Conservation (phyloP, 2,888 invertebrate genomes). For the Perizoma affinitatum region DNA sequence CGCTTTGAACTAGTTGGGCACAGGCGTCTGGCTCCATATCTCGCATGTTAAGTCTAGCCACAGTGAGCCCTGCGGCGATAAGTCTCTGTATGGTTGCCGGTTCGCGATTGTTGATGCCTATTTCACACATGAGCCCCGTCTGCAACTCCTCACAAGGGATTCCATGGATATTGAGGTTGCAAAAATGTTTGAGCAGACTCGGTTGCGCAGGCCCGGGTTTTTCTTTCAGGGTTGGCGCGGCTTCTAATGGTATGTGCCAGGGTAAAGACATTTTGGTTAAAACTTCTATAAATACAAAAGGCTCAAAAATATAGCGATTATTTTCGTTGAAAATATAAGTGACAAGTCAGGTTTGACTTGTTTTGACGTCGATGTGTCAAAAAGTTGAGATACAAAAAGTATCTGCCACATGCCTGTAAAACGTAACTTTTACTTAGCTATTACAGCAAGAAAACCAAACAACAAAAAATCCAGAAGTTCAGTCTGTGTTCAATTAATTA, state of each 20-base stretch:
- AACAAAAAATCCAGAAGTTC: too few species aligned
- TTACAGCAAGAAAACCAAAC: too few species aligned
- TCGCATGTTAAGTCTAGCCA: constrained; percentile 73
- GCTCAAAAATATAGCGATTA: too few species aligned
- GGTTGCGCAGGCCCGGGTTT: constrained; percentile 48
- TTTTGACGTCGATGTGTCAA: too few species aligned
- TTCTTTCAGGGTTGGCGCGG: constrained; percentile 49
- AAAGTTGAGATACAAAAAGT: too few species aligned
- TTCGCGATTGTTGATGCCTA: constrained; percentile 66
- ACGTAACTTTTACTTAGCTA: too few species aligned
- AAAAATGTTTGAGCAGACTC: constrained; percentile 66
- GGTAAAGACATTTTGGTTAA: constrained; percentile 64
- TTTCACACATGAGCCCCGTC: constrained; percentile 77
- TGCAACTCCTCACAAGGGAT: constrained; percentile 73
- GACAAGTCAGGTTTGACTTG: too few species aligned
- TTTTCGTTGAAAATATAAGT: too few species aligned
- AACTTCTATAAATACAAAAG: not conserved
- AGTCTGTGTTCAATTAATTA: too few species aligned
- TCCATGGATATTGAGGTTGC: constrained; percentile 63
- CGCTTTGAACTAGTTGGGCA: constrained; percentile 71
- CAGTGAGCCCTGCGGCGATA: constrained; percentile 76
- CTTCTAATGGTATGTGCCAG: constrained; percentile 75
- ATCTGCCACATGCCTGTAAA: too few species aligned
- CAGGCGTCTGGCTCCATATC: constrained; percentile 73
- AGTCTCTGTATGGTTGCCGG: constrained; percentile 70